Conservation (phyloP, 2,113 vertebrate genomes). For the Cyphomyrus discorhynchus region DNA sequence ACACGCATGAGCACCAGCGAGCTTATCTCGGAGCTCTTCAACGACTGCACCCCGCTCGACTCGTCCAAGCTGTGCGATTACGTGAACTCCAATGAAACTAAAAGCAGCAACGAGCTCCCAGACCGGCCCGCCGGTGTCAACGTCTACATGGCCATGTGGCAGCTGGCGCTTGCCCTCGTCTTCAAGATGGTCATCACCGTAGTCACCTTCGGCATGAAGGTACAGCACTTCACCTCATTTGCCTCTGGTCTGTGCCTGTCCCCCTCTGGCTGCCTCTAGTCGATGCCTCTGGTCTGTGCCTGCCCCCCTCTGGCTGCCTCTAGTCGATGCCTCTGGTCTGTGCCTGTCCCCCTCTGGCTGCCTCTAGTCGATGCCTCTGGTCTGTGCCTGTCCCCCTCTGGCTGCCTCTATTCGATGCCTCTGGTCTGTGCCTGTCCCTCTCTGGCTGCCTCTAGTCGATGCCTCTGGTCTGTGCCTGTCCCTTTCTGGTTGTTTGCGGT, state of each 20-base stretch:
- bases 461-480: too few relatives aligned
- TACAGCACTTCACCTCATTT: slow-evolving; percentile 30
- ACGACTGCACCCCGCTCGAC: slow-evolving; percentile 75
- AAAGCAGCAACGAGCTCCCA: slow-evolving; percentile 60
- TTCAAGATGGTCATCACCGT: slow-evolving; percentile 78
- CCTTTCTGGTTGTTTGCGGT: too few relatives aligned
- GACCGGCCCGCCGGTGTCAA: slow-evolving; percentile 65
- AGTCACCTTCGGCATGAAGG: slow-evolving; percentile 86
- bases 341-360: neutral
- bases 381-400: neutral
- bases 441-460: too few relatives aligned
- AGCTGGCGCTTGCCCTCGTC: slow-evolving; percentile 70
- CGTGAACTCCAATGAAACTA: slow-evolving; percentile 62
- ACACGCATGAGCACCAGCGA: slow-evolving; percentile 80
- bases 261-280: neutral
- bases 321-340: neutral
- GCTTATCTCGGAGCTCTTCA: slow-evolving; percentile 80
- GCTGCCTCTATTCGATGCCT: too few relatives aligned
- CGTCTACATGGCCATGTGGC: slow-evolving; percentile 71
- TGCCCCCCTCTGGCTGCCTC: neutral
- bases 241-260: neutral
- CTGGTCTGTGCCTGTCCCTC: too few relatives aligned
- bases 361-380: neutral
- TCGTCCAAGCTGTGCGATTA: slow-evolving; percentile 80
- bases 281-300: neutral